A percentile compares a stretch with the other conserved stretches of the same genome.
These are phyloP conservation scores for Tromatobia lineatoria DNA, from an alignment of 2,888 invertebrate species.

Conservation along the genomic window DNA sequence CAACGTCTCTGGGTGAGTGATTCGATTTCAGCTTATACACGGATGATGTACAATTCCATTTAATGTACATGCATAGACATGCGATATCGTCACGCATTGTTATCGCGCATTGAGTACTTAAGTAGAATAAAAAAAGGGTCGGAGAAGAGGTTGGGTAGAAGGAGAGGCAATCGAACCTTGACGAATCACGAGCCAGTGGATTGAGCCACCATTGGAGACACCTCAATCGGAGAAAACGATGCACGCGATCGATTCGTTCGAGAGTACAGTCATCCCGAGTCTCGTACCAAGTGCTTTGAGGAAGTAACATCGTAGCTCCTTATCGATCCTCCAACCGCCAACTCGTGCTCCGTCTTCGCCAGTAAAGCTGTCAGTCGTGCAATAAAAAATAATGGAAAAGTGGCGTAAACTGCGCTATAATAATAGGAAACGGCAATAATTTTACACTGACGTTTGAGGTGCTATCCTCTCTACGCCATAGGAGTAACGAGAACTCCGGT, in stretches of 20 bases:
- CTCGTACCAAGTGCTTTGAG: neutral
- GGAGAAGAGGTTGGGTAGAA: neutral
- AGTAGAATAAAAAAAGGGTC: neutral
- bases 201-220: constrained; percentile 69
- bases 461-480: neutral
- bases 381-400: constrained; percentile 15
- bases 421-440: neutral
- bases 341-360: neutral
- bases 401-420: neutral
- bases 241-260: constrained; percentile 68
- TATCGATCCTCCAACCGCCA: neutral
- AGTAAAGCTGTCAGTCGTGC: constrained; percentile 4
- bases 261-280: constrained; percentile 2
- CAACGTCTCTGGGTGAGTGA: neutral
- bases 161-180: constrained; percentile 54
- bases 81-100: constrained; percentile 56
- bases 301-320: neutral
- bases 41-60: constrained; percentile 1
- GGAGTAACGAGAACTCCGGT: constrained; percentile 1
- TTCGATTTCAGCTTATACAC: constrained; percentile 24
- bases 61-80: constrained; percentile 27
- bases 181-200: constrained; percentile 60
- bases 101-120: neutral
- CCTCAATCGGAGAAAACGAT: constrained; percentile 67
- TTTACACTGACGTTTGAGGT: neutral